Evolutionary conservation across 2,113 vertebrate genomes (phyloP).

Genomic region (Petaurus breviceps): DNA sequence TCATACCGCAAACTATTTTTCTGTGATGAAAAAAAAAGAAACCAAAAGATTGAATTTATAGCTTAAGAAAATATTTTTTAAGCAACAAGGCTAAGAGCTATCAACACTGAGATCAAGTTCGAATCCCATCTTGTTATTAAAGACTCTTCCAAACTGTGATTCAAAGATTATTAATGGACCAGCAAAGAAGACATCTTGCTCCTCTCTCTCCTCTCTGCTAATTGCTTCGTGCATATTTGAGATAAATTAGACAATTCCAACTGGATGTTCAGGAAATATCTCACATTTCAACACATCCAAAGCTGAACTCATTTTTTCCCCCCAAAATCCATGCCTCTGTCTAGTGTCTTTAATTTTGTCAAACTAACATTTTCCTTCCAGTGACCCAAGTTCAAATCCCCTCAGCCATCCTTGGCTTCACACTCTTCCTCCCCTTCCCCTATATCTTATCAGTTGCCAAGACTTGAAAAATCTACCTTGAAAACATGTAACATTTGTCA

Average conservation of each 20-base stretch:
- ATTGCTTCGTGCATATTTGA: neutral
- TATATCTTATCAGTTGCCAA: neutral
- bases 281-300: neutral
- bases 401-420: neutral
- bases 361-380: neutral
- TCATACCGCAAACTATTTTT: constrained; percentile 22
- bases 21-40: neutral
- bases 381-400: neutral
- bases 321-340: neutral
- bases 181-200: neutral
- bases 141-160: neutral
- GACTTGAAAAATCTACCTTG: neutral
- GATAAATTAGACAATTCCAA: neutral
- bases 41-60: constrained; percentile 20
- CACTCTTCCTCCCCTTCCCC: neutral
- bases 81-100: constrained; percentile 3
- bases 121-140: neutral
- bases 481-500: neutral
- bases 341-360: neutral
- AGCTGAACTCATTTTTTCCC: neutral
- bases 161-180: neutral
- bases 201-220: neutral
- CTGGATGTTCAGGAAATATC: neutral
- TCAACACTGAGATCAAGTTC: neutral
- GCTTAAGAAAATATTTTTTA: constrained; percentile 43